Evolutionary conservation across 2,888 invertebrate species (phyloP).

Genomic region (Oligia strigilis): DNA sequence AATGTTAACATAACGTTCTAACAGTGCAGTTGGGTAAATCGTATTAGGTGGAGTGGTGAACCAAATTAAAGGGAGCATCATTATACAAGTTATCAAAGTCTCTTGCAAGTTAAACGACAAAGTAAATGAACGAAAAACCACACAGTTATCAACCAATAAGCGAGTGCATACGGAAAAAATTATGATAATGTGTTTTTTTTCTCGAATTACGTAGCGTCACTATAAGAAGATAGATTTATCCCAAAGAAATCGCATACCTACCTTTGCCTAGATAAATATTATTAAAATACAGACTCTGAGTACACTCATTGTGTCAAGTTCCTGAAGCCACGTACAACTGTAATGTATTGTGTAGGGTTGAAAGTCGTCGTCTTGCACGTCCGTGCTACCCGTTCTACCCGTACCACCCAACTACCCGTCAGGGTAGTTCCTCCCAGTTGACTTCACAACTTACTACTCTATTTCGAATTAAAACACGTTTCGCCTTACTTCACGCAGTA

Average conservation of each 20-base stretch:
- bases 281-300: slow-evolving; percentile 1
- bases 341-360: slow-evolving; percentile 55
- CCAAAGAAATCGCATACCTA: neutral
- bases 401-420: slow-evolving; percentile 14
- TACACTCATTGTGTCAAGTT: slow-evolving; percentile 23
- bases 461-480: slow-evolving; percentile 48
- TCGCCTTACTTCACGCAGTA: slow-evolving; percentile 14
- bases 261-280: neutral
- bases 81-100: neutral
- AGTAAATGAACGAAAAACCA: neutral
- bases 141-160: neutral
- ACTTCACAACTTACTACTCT: slow-evolving; percentile 55
- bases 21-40: neutral
- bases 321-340: slow-evolving; percentile 46
- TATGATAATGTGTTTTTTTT: no score
- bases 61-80: neutral
- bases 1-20: neutral
- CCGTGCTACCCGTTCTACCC: slow-evolving; percentile 23
- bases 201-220: neutral
- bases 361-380: slow-evolving; percentile 50
- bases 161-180: neutral
- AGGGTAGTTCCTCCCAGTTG: slow-evolving; percentile 40
- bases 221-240: neutral
- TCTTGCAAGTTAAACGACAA: neutral
- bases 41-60: neutral